phyloP scores from a whole-genome alignment of 2,113 vertebrate species.

The Stomatorhinus ivindoensis region DNA sequence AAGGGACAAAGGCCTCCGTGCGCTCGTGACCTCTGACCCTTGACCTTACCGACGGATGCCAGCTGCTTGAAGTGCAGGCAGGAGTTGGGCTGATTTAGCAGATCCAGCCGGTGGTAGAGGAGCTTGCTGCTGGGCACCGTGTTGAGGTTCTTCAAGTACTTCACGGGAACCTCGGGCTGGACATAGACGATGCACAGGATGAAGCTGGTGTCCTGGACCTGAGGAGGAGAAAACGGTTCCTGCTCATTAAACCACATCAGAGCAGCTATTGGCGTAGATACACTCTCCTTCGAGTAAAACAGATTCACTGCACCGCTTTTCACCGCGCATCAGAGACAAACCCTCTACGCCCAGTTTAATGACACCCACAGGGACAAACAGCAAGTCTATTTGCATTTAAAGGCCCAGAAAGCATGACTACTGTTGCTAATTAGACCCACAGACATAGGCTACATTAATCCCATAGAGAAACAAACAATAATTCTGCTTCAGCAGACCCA shows the following conservation, averaged over 20 bases:
- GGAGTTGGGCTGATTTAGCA: conserved; percentile 84
- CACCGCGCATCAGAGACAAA: neutral
- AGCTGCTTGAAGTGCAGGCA: conserved; percentile 98
- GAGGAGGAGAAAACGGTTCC: neutral
- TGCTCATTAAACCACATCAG: neutral
- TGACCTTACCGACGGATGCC: conserved; percentile 78
- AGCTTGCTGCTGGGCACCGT: conserved; percentile 92
- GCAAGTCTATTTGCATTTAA: neutral
- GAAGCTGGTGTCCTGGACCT: conserved; percentile 97
- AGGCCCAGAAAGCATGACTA: neutral
- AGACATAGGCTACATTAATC: neutral
- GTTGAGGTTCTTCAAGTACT: conserved; percentile 94
- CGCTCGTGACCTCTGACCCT: neutral
- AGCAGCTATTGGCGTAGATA: neutral
- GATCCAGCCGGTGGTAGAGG: conserved; percentile 88
- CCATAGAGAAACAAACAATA: neutral
- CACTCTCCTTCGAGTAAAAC: neutral
- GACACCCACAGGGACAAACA: neutral
- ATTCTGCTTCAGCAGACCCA: neutral
- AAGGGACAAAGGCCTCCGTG: neutral
- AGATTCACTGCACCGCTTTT: neutral
- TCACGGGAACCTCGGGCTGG: conserved; percentile 92
- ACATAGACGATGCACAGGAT: conserved; percentile 95
- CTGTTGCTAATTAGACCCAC: neutral
- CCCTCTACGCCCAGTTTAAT: neutral